phyloP scores from a whole-genome alignment of 2,113 vertebrate species.

The Pelecanus crispus region DNA sequence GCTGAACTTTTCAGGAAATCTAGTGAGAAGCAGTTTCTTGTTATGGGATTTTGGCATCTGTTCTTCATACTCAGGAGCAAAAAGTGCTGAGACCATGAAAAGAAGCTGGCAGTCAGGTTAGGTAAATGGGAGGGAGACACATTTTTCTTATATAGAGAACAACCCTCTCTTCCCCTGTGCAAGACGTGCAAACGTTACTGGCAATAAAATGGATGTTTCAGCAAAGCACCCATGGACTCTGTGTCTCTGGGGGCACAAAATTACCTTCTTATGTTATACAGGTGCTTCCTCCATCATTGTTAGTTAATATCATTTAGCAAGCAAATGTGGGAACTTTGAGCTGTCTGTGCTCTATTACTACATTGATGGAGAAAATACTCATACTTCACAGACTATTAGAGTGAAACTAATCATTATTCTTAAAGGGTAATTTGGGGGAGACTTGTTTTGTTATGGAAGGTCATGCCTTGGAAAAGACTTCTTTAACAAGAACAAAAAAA shows the following conservation, averaged over 20 bases:
- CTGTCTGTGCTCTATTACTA: neutral
- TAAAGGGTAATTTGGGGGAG: neutral
- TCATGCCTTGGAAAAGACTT: neutral
- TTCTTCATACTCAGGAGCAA: neutral
- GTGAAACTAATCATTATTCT: neutral
- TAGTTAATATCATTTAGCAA: neutral
- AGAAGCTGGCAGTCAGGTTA: neutral
- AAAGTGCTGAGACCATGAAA: conserved; percentile 31
- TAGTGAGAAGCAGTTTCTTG: neutral
- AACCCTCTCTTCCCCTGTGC: neutral
- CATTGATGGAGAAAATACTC: neutral
- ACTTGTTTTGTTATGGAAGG: neutral
- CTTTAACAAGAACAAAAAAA: neutral
- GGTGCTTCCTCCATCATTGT: neutral
- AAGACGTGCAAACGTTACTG: neutral
- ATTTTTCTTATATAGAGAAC: neutral
- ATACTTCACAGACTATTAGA: neutral
- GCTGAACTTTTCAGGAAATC: neutral
- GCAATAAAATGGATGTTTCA: neutral
- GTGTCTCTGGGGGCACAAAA: neutral
- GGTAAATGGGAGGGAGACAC: neutral
- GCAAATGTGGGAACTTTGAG: neutral
- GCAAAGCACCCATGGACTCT: neutral
- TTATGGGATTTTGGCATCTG: conserved; percentile 14
- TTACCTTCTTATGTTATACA: neutral